Evolutionary conservation across 2,797 vertebrate species (phyloP), one percentile per base, ranked within the genome.

Genomic region (Benthosema pterotum): DNA sequence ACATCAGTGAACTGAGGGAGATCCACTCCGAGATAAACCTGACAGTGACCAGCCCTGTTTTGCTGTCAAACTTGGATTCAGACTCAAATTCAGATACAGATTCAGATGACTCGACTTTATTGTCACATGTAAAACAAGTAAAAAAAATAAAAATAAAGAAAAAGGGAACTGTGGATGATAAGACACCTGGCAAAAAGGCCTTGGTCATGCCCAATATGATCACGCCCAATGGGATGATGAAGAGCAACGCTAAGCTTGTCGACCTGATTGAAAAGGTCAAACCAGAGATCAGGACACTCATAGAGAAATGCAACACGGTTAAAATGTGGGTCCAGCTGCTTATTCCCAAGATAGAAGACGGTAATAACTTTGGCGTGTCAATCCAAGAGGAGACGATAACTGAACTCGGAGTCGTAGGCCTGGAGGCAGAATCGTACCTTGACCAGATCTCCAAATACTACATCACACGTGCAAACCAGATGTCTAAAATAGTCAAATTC

Each of bases 241-340:
- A 98, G 88, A 98, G 98, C 85, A 99, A 99, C 78, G 93, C 90
- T 69, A 96, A 96, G 83, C 93, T 99, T 59, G 96, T 98, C 71
- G 97, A 98, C 70, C 95, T 99, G 52, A 99, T 99, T 18, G 98
- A 99, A 87, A 99, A 95, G 87, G 96, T 99, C 87, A 99, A 99
- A 72, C 97, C 98, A 13, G 98, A 99, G 89, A 99, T 99, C 88
- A 93, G 97, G 91, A 96, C 98, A 49, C 95, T 99, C 67, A 98
- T 99, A 63, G 98, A 99, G 85, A 99, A 99, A 83, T 99, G 97
- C 85, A 99, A 99, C 85, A 99, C 97, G 72, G 98, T 99, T 72
- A 99, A 99, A 93, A 99, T 99, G 98, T 99, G 98, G 98, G 97
- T 99, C 82, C 98, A 99, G 86, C 94, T 99, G 74, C 92, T 99